phyloP scores from a whole-genome alignment of 2,113 vertebrate genomes.

The Acrocephalus arundinaceus region DNA sequence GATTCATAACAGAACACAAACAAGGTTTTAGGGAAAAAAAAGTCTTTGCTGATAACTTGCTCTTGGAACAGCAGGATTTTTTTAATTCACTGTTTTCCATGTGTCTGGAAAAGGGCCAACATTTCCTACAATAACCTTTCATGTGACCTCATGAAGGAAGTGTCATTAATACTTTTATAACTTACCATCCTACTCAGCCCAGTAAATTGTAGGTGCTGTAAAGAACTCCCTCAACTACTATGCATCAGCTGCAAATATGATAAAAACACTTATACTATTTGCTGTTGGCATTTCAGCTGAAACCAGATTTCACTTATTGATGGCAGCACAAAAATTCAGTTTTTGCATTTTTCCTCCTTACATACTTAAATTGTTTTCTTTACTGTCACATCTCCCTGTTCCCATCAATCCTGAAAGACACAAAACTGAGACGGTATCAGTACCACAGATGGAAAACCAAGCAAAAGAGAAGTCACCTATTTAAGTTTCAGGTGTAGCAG shows the following conservation, averaged over 20 bases:
- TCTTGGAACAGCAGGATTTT: neutral
- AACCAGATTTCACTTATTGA: neutral
- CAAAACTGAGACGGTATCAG: neutral
- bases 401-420: neutral
- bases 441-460: neutral
- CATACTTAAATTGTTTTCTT: neutral
- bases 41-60: neutral
- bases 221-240: neutral
- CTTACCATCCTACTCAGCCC: neutral
- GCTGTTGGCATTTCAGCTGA: neutral
- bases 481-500: neutral
- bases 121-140: neutral
- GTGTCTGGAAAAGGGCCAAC: neutral
- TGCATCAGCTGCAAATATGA: neutral
- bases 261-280: neutral
- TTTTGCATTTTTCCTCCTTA: neutral
- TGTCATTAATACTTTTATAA: neutral
- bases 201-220: neutral
- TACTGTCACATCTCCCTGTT: neutral
- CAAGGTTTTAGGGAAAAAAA: neutral
- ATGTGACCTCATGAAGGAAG: neutral
- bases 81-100: neutral
- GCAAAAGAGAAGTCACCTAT: neutral
- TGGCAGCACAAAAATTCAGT: neutral
- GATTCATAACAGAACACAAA: neutral